These are phyloP conservation scores for Rhagoletis pomonella DNA, from an alignment of 1,140 invertebrate genomes.

Conservation along the genomic window DNA sequence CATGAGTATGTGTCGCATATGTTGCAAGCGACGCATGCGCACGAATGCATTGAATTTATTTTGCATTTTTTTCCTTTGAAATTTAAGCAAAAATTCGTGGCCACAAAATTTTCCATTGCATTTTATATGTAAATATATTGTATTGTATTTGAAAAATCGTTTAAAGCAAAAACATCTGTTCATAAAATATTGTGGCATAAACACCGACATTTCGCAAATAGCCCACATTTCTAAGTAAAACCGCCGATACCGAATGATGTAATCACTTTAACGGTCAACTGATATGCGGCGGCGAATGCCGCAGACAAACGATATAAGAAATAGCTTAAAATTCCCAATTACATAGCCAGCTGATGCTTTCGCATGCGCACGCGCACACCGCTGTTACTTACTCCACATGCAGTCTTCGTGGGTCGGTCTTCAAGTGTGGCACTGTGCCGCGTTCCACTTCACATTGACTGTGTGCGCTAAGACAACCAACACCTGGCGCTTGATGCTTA, in stretches of 20 bases:
- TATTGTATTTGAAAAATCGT: background rate
- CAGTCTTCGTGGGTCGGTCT: background rate
- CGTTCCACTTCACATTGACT: background rate
- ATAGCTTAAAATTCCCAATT: background rate
- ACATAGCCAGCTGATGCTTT: background rate
- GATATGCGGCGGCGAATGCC: background rate
- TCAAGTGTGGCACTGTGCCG: conserved; percentile 44
- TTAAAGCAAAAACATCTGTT: background rate
- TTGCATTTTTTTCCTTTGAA: no score
- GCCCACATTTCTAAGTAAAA: background rate
- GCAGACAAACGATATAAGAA: background rate
- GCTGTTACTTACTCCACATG: background rate
- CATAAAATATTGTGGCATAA: conserved; percentile 22
- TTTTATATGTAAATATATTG: background rate
- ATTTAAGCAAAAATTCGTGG: no score
- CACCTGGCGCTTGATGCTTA: background rate
- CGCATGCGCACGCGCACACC: background rate
- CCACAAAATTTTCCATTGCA: background rate
- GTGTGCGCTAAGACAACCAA: background rate
- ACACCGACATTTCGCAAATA: conserved; percentile 8
- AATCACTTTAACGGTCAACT: conserved; percentile 31
- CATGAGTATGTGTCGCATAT: background rate
- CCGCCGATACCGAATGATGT: background rate
- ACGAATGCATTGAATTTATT: no score
- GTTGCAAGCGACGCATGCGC: no score